Base-by-base conservation (phyloP, 2,797 vertebrate genomes). In the Pseudochirops corinnae region DNA sequence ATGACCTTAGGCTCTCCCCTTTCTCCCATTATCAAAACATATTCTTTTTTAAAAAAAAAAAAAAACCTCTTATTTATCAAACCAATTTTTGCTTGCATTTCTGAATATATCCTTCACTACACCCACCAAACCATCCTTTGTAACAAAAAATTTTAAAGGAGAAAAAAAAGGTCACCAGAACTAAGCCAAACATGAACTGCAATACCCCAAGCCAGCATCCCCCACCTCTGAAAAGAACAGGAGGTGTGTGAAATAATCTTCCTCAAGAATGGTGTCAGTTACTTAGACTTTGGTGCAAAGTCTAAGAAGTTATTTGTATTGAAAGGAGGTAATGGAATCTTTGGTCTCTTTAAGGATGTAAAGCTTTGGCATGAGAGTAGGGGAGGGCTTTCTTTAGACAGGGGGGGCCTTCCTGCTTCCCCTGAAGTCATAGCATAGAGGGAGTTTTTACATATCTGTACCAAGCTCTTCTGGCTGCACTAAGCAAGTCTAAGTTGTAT, bases 301-400 rank as follows among this genome's bases (percentile, higher is more conserved):
- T 31, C 39, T 91, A 24, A 60, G 55, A 31, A 39, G 52, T 57
- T 29, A 92, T 93, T n/a, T 62, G 91, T n/a, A 29, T 55, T 60
- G 14, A 74, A 91, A 92, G 60, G 31, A 26, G 53, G 50, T 90
- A 94, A 29, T 91, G 93, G 92, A 93, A 94, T 82, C 58, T 92
- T 94, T 93, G 46, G 39, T 18, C 10, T 56, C 46, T 62, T 39
- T 82, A 90, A 90, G 74, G 92, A 56, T 28, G 52, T 12, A 56
- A 93, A 10, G 13, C 14, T 94, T 55, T 21, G 31, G 33, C 16
- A 39, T n/a, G 90, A n/a, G 60, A 28, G 74, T 0, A n/a, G 60
- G 29, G 91, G 60, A 93, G 90, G 92, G 55, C 87, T 56, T 60
- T 94, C 55, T 90, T 50, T 56, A 16, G 11, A 1, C 5, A 50